phyloP scores from a whole-genome alignment of 2,888 invertebrate species.

The Calephelis perditalis region DNA sequence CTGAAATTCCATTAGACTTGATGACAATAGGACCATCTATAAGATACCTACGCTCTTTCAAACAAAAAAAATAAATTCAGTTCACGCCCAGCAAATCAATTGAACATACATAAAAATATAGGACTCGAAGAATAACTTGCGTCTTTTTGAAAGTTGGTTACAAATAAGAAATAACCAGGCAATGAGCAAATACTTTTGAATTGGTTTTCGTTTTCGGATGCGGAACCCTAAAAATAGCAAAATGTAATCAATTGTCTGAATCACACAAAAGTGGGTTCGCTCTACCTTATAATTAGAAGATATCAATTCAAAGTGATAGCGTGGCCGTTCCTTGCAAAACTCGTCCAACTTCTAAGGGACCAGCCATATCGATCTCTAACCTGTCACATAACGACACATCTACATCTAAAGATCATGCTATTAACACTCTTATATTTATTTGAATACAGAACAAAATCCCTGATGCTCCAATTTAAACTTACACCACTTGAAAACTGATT shows the following conservation, averaged over 20 bases:
- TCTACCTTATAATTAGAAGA: constrained; percentile 73
- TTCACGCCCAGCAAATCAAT: no score
- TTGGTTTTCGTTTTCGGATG: background rate
- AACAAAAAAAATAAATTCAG: no score
- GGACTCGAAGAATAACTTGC: no score
- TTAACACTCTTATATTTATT: constrained; percentile 21
- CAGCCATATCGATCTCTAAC: constrained; percentile 43
- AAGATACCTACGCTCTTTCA: no score
- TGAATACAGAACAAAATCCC: constrained; percentile 28
- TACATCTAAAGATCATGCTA: constrained; percentile 21
- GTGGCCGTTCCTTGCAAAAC: constrained; percentile 69
- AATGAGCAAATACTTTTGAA: no score
- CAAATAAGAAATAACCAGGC: background rate
- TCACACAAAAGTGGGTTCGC: constrained; percentile 44
- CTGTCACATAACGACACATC: constrained; percentile 30
- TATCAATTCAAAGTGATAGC: constrained; percentile 73
- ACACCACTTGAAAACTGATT: constrained; percentile 31
- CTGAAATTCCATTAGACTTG: no score
- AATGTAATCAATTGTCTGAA: constrained; percentile 40
- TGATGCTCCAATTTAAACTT: constrained; percentile 38
- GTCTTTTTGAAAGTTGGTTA: background rate
- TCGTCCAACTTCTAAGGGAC: constrained; percentile 61
- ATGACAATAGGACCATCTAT: no score
- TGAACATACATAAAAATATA: no score
- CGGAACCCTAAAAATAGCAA: constrained; percentile 29